Conservation (phyloP, 2,888 invertebrate species). For the Daptonema setosum region DNA sequence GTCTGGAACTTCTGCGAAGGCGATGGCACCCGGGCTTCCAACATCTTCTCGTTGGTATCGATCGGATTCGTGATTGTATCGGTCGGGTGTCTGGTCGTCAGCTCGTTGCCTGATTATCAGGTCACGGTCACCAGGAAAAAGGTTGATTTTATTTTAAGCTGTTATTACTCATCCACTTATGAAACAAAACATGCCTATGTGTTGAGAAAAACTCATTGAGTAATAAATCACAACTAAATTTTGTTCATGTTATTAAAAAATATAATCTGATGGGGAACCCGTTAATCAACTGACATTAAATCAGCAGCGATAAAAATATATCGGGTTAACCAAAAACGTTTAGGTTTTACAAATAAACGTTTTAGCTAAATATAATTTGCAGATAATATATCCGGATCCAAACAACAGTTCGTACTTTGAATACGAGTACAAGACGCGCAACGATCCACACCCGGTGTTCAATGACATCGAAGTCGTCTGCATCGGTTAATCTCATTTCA, state of each 20-base stretch:
- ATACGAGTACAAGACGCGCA: background rate
- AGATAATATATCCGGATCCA: too few relatives aligned
- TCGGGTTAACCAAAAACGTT: too few relatives aligned
- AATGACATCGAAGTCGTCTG: background rate
- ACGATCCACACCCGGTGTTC: background rate
- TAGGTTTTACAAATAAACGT: too few relatives aligned
- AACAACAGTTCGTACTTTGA: background rate
- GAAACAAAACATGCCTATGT: too few relatives aligned
- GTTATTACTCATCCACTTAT: too few relatives aligned
- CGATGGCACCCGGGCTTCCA: background rate
- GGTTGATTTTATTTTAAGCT: background rate
- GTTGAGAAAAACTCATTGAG: background rate
- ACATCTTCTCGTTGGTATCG: background rate
- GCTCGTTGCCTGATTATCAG: background rate
- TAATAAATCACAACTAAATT: background rate
- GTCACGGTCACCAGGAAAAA: background rate
- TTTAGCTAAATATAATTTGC: too few relatives aligned
- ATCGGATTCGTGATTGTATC: background rate
- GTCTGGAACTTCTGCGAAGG: constrained; percentile 1
- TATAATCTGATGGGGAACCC: too few relatives aligned
- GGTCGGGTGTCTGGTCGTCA: background rate
- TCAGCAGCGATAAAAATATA: too few relatives aligned
- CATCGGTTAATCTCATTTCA: background rate
- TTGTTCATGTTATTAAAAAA: too few relatives aligned
- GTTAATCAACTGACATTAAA: too few relatives aligned